These are phyloP conservation scores for Neodontobutis hainanensis DNA, from an alignment of 2,113 vertebrate genomes.

Conservation along the genomic window DNA sequence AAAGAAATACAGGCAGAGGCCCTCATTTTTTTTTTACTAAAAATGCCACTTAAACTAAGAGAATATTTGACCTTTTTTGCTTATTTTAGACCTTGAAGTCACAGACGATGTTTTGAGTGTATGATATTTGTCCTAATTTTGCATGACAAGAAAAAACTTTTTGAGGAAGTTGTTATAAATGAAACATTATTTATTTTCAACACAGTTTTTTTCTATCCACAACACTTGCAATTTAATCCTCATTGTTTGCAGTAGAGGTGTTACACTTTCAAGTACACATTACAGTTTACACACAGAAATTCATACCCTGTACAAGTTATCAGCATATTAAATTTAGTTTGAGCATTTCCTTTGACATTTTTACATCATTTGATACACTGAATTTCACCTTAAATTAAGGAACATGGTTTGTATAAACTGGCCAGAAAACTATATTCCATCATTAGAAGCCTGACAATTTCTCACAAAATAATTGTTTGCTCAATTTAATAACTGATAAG, in stretches of 20 bases:
- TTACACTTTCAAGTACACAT: not conserved
- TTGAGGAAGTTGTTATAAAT: constrained; percentile 58
- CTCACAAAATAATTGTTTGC: no score
- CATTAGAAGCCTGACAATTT: no score
- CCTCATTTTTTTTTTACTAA: constrained; percentile 37
- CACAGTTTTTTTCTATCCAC: constrained; percentile 54
- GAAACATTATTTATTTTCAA: constrained; percentile 75
- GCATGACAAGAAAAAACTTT: constrained; percentile 13
- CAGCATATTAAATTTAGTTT: not conserved
- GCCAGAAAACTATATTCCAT: constrained; percentile 8
- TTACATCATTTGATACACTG: no score
- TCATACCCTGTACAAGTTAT: constrained; percentile 20
- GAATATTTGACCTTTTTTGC: constrained; percentile 9
- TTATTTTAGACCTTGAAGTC: constrained; percentile 9
- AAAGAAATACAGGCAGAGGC: constrained; percentile 16
- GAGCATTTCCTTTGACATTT: not conserved
- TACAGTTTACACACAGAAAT: constrained; percentile 25
- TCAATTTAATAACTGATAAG: not conserved
- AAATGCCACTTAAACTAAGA: not conserved
- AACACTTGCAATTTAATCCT: constrained; percentile 31
- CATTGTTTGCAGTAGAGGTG: constrained; percentile 19
- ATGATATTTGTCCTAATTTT: constrained; percentile 29
- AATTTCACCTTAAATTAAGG: no score
- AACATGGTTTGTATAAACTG: no score
- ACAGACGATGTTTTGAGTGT: constrained; percentile 18